Percentiles rank a stretch among this genome's conserved stretches.
These are phyloP conservation scores for Agrotis clavis DNA, from an alignment of 2,888 invertebrate species.

Conservation along the genomic window DNA sequence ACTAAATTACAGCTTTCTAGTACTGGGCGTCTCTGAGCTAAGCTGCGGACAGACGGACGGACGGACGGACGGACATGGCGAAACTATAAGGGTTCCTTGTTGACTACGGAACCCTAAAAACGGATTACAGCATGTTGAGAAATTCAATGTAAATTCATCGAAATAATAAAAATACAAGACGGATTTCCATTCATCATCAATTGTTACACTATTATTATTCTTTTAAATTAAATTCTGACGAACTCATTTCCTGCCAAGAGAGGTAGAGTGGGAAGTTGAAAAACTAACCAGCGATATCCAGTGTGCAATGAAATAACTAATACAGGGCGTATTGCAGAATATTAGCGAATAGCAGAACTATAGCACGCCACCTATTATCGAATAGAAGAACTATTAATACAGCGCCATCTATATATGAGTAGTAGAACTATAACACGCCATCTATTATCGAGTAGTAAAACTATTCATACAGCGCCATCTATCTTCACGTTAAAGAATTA, in stretches of 20 bases:
- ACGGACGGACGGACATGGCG: too few relatives aligned
- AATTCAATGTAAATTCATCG: too few relatives aligned
- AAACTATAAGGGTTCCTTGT: too few relatives aligned
- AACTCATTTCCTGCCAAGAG: neutral
- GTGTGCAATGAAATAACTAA: neutral
- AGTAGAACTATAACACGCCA: neutral
- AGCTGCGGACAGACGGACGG: too few relatives aligned
- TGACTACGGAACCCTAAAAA: too few relatives aligned
- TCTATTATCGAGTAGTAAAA: neutral
- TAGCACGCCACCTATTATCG: constrained; percentile 36
- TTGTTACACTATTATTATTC: too few relatives aligned
- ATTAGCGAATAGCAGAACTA: neutral
- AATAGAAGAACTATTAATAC: neutral
- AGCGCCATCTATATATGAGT: neutral
- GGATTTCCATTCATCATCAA: neutral
- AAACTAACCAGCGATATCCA: neutral
- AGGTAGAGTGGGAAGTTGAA: neutral
- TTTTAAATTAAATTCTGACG: too few relatives aligned
- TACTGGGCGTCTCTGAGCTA: too few relatives aligned
- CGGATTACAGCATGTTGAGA: too few relatives aligned
- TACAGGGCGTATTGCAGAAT: too few relatives aligned
- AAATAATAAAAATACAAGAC: neutral
- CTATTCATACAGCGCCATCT: constrained; percentile 37
- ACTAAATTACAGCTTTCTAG: too few relatives aligned
- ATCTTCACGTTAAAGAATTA: neutral